These are phyloP conservation scores for Drosophila ambigua DNA, from an alignment of 1,140 invertebrate species.

Conservation along the genomic window DNA sequence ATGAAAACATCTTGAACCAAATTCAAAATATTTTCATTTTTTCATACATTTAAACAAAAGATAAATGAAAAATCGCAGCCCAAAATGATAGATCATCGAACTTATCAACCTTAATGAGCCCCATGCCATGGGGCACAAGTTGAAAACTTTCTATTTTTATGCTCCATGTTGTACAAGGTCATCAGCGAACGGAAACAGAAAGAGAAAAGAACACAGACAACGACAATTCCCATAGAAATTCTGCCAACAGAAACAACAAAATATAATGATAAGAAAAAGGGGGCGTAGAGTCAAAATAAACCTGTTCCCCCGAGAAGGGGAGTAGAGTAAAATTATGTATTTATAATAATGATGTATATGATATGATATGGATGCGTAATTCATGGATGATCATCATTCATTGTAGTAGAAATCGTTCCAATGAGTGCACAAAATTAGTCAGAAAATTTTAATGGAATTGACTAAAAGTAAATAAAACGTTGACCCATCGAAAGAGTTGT, in stretches of 20 bases:
- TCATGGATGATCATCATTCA: no score
- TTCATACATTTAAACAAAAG: no score
- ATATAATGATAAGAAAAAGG: no score
- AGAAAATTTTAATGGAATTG: background rate
- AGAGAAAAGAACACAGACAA: background rate
- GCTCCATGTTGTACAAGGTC: conserved; percentile 38
- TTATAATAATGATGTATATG: no score
- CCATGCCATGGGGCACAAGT: conserved; percentile 6
- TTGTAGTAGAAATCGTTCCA: conserved; percentile 23
- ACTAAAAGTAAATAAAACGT: no score
- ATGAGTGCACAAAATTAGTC: conserved; percentile 32
- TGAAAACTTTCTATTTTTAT: conserved; percentile 52
- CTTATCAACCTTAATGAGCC: conserved; percentile 37
- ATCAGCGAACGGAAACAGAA: background rate
- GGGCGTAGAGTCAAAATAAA: no score
- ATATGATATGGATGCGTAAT: no score
- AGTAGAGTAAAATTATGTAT: no score
- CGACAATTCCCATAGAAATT: background rate
- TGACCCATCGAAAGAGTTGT: no score
- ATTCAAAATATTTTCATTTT: background rate
- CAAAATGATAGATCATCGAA: conserved; percentile 28
- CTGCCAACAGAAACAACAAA: no score
- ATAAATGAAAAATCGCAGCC: background rate
- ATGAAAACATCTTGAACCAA: conserved; percentile 3
- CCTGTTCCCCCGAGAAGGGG: no score